These are phyloP conservation scores for Tipula helvola DNA, from an alignment of 2,888 invertebrate genomes.

Conservation along the genomic window DNA sequence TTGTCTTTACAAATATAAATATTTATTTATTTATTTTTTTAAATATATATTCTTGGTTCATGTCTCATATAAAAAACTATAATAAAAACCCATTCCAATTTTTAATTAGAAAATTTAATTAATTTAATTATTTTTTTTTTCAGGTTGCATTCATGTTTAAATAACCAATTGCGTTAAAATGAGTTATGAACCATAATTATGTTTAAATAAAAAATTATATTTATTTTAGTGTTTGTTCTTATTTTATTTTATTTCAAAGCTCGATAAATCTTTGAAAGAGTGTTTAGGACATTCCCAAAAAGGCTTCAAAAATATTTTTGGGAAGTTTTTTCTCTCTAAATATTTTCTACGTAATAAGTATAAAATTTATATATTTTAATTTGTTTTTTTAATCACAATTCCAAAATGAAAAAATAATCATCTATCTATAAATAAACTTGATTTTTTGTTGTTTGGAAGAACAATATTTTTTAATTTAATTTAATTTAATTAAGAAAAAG, in stretches of 20 bases:
- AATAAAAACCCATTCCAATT: neutral
- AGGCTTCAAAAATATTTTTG: neutral
- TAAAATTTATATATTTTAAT: neutral
- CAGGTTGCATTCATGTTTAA: neutral
- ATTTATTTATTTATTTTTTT: neutral
- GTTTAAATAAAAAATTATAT: neutral
- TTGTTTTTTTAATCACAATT: neutral
- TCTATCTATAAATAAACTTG: neutral
- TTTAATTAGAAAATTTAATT: neutral
- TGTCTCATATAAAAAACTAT: neutral
- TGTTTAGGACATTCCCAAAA: neutral
- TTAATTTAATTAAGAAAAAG: neutral
- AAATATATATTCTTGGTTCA: neutral
- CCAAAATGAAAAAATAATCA: neutral
- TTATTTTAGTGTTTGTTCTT: neutral
- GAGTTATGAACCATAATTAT: neutral
- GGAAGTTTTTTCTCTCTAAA: neutral
- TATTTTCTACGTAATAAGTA: neutral
- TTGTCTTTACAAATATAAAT: constrained; percentile 4
- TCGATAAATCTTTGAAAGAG: neutral
- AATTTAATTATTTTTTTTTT: neutral
- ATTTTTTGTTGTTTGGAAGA: neutral
- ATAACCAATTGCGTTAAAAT: constrained; percentile 4
- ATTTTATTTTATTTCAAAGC: neutral
- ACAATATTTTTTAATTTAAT: neutral